A percentile compares a stretch with the other conserved stretches of the same genome.
Evolutionary conservation across 2,797 vertebrate genomes (phyloP).

Genomic region (Vipera latastei): DNA sequence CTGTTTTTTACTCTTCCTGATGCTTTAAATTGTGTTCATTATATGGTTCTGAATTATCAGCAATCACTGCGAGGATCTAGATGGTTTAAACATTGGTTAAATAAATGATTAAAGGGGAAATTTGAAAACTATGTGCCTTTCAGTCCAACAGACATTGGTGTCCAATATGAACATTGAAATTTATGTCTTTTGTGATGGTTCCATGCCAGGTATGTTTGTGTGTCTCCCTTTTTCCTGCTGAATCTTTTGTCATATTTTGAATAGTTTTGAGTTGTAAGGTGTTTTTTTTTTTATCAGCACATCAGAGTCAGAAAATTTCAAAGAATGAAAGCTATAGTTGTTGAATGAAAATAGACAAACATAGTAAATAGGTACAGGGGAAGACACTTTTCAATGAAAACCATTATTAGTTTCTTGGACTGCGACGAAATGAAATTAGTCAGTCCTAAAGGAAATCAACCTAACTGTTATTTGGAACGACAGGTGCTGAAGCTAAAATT

Average conservation of each 20-base stretch:
- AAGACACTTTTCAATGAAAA: background rate
- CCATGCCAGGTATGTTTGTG: background rate
- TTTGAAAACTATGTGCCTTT: background rate
- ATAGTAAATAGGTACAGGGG: background rate
- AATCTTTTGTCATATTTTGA: background rate
- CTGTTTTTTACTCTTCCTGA: background rate
- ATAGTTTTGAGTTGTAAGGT: background rate
- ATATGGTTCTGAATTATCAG: background rate
- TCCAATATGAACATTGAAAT: background rate
- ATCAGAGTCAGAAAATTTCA: background rate
- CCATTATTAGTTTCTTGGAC: background rate
- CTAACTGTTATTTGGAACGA: background rate
- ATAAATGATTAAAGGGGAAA: background rate
- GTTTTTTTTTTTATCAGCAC: background rate
- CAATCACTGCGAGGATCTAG: background rate
- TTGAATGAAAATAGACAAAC: background rate
- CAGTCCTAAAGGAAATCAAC: background rate
- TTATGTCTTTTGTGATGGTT: background rate
- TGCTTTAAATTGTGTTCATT: background rate
- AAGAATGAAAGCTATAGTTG: background rate
- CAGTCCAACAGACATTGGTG: background rate
- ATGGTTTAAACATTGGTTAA: background rate
- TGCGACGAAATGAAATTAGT: background rate
- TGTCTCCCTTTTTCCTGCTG: background rate
- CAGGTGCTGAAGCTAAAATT: background rate